phyloP scores from a whole-genome alignment of 2,888 invertebrate genomes.

The Drosophila greeni region DNA sequence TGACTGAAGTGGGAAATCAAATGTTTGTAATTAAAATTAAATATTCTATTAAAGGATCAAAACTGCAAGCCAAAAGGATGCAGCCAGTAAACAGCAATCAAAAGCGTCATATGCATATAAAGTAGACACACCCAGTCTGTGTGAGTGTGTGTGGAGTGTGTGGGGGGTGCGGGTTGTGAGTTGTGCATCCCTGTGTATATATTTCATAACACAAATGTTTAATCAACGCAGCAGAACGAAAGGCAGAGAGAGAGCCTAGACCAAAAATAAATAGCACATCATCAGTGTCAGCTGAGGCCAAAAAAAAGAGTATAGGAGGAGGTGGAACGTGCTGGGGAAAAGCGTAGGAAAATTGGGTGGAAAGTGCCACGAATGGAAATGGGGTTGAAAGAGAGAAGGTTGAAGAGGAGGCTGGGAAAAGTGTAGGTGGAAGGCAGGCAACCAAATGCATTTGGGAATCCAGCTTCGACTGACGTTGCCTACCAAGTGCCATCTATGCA shows the following conservation, averaged over 20 bases:
- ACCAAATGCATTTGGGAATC: conserved; percentile 39
- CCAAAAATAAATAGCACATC: conserved; percentile 54
- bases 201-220: conserved; percentile 71
- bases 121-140: conserved; percentile 22
- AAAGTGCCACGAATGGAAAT: neutral
- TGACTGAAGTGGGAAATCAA: conserved; percentile 73
- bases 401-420: neutral
- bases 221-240: conserved; percentile 52
- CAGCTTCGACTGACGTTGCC: conserved; percentile 35
- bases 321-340: conserved; percentile 3
- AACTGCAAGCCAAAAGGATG: conserved; percentile 66
- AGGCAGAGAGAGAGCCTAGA: conserved; percentile 25
- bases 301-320: neutral
- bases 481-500: conserved; percentile 47
- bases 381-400: neutral
- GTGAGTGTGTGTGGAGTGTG: neutral
- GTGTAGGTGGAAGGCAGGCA: conserved; percentile 1
- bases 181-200: conserved; percentile 33
- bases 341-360: conserved; percentile 4
- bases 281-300: conserved; percentile 42
- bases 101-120: conserved; percentile 51
- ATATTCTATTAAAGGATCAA: conserved; percentile 74
- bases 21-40: conserved; percentile 74
- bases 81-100: conserved; percentile 71
- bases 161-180: neutral